Percentiles rank a stretch among this genome's conserved stretches.
Conservation (phyloP, 2,113 vertebrate species). For the Lepisosteus osseus region DNA sequence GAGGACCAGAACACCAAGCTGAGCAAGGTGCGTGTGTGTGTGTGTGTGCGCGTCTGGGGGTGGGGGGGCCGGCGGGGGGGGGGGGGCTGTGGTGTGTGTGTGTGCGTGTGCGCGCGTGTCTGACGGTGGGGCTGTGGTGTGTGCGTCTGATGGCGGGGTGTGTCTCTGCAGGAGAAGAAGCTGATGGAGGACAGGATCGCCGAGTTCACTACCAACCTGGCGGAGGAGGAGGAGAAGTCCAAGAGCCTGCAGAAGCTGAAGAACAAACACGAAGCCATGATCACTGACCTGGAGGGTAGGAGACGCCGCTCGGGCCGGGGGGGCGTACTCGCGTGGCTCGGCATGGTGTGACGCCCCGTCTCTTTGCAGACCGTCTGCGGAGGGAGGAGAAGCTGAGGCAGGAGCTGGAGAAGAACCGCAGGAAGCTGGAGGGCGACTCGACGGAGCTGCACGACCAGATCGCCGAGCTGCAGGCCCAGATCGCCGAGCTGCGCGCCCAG, state of each 20-base stretch:
- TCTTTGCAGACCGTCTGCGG: slow-evolving; percentile 79
- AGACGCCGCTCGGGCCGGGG: not conserved
- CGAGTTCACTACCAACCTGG: slow-evolving; percentile 90
- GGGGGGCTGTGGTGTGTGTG: not conserved
- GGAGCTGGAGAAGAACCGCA: slow-evolving; percentile 93
- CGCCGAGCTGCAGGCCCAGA: slow-evolving; percentile 92
- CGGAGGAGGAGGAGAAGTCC: slow-evolving; percentile 96
- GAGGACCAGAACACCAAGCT: slow-evolving; percentile 94
- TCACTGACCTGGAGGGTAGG: slow-evolving; percentile 93
- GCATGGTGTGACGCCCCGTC: not conserved
- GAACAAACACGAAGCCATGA: slow-evolving; percentile 96
- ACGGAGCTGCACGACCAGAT: slow-evolving; percentile 89
- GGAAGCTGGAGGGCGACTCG: slow-evolving; percentile 93
- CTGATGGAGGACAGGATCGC: slow-evolving; percentile 88
- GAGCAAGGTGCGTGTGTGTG: slow-evolving; percentile 67
- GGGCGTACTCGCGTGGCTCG: no score
- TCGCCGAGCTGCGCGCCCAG: slow-evolving; percentile 90
- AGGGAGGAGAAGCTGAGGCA: slow-evolving; percentile 91
- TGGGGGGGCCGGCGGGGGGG: not conserved
- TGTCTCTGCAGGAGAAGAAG: slow-evolving; percentile 84
- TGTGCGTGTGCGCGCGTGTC: not conserved
- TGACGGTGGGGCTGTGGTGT: not conserved
- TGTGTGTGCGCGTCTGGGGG: not conserved
- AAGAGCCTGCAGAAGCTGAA: slow-evolving; percentile 97
- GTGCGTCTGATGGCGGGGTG: not conserved